Percentiles rank a stretch among this genome's conserved stretches.
These are phyloP conservation scores for Lagocephalus sceleratus DNA, from an alignment of 2,797 vertebrate genomes.

Conservation along the genomic window DNA sequence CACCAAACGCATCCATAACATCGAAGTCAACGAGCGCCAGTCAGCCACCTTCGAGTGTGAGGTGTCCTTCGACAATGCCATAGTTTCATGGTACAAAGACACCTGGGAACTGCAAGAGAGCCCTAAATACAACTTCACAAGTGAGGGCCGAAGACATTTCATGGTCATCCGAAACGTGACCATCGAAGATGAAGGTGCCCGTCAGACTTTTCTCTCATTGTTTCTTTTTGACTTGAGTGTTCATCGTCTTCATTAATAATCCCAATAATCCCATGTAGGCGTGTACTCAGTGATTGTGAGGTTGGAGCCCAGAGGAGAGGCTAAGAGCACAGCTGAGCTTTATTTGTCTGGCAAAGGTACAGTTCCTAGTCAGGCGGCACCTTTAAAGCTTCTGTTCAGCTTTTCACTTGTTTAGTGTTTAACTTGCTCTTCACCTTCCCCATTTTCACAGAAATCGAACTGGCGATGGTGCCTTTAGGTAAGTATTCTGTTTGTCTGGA, in stretches of 20 bases:
- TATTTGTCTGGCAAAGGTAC: conserved; percentile 94
- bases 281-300: conserved; percentile 98
- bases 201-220: conserved; percentile 37
- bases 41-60: conserved; percentile 97
- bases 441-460: conserved; percentile 89
- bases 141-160: conserved; percentile 93
- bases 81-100: conserved; percentile 98
- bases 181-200: conserved; percentile 93
- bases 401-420: conserved; percentile 25
- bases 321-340: conserved; percentile 96
- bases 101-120: conserved; percentile 91
- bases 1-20: conserved; percentile 98
- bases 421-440: conserved; percentile 46
- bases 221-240: conserved; percentile 43
- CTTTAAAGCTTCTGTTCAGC: conserved; percentile 45
- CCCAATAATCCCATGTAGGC: conserved; percentile 81
- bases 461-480: conserved; percentile 90
- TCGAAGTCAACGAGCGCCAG: conserved; percentile 94
- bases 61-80: conserved; percentile 96
- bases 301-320: conserved; percentile 94
- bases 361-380: conserved; percentile 48
- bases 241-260: conserved; percentile 69
- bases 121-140: conserved; percentile 94
- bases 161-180: conserved; percentile 98
- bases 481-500: conserved; percentile 58